phyloP scores from a whole-genome alignment of 2,888 invertebrate species.

The Saturnia japonica region DNA sequence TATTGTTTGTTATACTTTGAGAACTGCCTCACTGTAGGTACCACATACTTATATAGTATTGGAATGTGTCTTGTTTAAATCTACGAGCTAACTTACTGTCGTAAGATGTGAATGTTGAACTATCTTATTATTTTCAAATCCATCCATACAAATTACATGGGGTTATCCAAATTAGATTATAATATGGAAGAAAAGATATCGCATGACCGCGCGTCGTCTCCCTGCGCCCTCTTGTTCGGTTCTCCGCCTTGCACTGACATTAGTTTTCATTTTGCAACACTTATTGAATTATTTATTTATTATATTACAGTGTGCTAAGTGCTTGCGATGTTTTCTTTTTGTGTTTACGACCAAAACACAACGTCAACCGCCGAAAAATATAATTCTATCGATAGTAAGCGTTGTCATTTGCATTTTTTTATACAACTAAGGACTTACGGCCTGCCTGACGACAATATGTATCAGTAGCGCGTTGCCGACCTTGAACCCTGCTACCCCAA shows the following conservation, averaged over 20 bases:
- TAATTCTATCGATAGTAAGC: neutral
- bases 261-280: conserved; percentile 70
- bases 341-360: neutral
- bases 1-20: neutral
- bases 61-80: neutral
- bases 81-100: neutral
- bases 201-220: conserved; percentile 43
- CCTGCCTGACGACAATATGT: too few species aligned
- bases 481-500: too few species aligned
- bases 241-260: conserved; percentile 50
- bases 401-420: too few species aligned
- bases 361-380: neutral
- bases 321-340: neutral
- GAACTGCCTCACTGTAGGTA: too few species aligned
- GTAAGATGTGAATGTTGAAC: neutral
- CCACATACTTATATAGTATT: too few species aligned
- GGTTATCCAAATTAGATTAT: conserved; percentile 69
- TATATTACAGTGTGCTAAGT: conserved; percentile 39
- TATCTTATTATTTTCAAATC: neutral
- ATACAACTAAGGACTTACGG: too few species aligned
- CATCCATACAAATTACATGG: conserved; percentile 22
- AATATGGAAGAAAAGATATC: conserved; percentile 52
- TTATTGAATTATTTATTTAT: conserved; percentile 57
- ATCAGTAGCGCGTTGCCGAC: too few species aligned
- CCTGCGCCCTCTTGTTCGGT: conserved; percentile 22